Evolutionary conservation across 2,797 vertebrate species (phyloP).

Genomic region (Glossophaga mutica): DNA sequence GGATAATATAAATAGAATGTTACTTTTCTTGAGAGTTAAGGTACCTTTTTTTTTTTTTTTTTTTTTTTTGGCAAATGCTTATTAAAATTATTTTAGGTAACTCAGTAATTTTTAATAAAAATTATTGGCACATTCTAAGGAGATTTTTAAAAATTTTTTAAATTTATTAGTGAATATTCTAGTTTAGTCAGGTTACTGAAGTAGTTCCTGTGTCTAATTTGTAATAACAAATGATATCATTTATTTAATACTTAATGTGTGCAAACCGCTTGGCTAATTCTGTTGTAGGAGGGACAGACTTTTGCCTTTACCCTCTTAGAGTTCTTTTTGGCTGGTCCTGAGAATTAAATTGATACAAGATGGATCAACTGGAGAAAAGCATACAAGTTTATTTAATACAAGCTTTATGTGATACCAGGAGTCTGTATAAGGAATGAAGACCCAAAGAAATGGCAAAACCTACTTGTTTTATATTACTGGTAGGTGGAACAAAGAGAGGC

Average conservation of each 20-base stretch:
- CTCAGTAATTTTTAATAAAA: constrained; percentile 50
- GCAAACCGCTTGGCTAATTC: background rate
- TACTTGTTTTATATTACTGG: background rate
- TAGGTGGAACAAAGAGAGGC: background rate
- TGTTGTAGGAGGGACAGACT: background rate
- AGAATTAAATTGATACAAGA: background rate
- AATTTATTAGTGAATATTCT: background rate
- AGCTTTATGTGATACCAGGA: background rate
- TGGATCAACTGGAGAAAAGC: background rate
- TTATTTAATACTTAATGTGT: constrained; percentile 10
- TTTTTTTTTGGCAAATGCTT: constrained; percentile 43
- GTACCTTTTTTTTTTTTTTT: constrained; percentile 33
- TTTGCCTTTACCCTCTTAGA: background rate
- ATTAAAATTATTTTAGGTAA: constrained; percentile 34
- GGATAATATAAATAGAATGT: constrained; percentile 2
- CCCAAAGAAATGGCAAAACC: background rate
- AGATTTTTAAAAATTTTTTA: constrained; percentile 11
- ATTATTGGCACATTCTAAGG: background rate
- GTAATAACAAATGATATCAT: constrained; percentile 26
- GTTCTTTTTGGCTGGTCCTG: background rate
- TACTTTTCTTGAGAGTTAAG: constrained; percentile 23
- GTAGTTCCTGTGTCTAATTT: constrained; percentile 28
- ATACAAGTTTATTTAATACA: background rate
- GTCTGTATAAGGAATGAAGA: background rate
- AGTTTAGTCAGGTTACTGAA: constrained; percentile 4